phyloP scores from a whole-genome alignment of 2,888 invertebrate genomes.

The Eupithecia centaureata region DNA sequence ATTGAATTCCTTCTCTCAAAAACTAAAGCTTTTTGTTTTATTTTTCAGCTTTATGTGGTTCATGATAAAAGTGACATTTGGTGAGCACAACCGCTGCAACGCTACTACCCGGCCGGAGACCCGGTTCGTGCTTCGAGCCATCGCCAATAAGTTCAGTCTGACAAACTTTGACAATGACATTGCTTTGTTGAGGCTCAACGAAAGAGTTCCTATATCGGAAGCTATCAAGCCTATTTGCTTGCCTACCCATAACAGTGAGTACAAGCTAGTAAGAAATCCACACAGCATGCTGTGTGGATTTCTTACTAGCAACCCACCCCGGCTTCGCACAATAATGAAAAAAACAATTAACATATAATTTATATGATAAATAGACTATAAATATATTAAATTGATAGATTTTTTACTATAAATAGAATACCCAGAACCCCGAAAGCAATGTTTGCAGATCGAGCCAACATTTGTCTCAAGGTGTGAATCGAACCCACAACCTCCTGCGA shows the following conservation, averaged over 20 bases:
- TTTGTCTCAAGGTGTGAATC: too few relatives aligned
- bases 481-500: too few relatives aligned
- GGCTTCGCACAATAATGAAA: too few relatives aligned
- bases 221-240: slow-evolving; percentile 93
- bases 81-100: slow-evolving; percentile 93
- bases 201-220: slow-evolving; percentile 90
- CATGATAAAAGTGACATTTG: slow-evolving; percentile 95
- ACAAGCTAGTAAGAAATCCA: background rate
- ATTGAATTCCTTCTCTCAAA: too few relatives aligned
- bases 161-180: slow-evolving; percentile 95
- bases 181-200: slow-evolving; percentile 91
- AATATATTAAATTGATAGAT: too few relatives aligned
- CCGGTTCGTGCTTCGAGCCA: slow-evolving; percentile 90
- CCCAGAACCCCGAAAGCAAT: too few relatives aligned
- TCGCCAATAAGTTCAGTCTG: slow-evolving; percentile 92
- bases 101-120: slow-evolving; percentile 89
- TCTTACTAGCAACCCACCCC: too few relatives aligned
- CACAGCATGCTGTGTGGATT: too few relatives aligned
- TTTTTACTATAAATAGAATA: too few relatives aligned
- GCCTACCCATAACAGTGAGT: slow-evolving; percentile 84
- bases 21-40: slow-evolving; percentile 28
- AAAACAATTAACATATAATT: too few relatives aligned
- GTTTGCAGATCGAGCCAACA: too few relatives aligned
- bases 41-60: slow-evolving; percentile 94
- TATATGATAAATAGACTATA: too few relatives aligned